Evolutionary conservation across 2,797 vertebrate species (phyloP), one percentile per base, ranked within the genome.

Genomic region (Sarcoramphus papa): DNA sequence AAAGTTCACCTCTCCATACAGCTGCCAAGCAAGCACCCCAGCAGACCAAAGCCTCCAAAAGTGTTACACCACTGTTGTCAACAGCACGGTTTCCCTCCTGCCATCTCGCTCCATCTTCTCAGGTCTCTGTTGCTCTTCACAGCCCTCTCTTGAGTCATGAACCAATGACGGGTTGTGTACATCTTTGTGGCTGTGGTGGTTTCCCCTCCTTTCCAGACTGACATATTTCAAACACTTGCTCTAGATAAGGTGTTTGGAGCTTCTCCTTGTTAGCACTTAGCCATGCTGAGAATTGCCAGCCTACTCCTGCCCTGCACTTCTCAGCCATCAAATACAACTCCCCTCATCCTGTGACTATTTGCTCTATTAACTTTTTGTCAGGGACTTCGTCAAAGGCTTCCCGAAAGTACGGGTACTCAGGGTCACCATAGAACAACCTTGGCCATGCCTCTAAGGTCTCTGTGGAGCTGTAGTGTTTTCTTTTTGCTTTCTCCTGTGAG

Each of bases 191-290:
- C 82, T 21, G 4, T 76, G 28, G 90, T 62, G 93, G 87, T 95
- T 96, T 96, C 70, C 81, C 37, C 30, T 88, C 23, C 74, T 87
- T 82, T 93, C 74, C 88, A 85, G 67, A 33, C 56, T 21, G 56
- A 90, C 80, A 28, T 68, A 73, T 72, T 93, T 91, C 69, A 75
- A 88, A 90, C 59, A 31, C 54, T 93, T 90, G 85, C 54, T 94
- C 85, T 84, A 95, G 69, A 73, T 90, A 90, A 86, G 31, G 31
- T 47, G 51, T 25, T 64, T 64, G 64, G 74, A 93, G 25, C 54
- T 60, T 59, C 80, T 79, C 56, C 80, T 63, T 63, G 48, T 41
- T 88, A 94, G 41, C 67, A 27, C 30, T 76, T 50, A 79, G 35
- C 77, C 65, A 51, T 23, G 7, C 45, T 43, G 30, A 84, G 77